Evolutionary conservation across 30 jellyfish, hydroid and myxozoan genomes (phyloP).

Genomic region (Pelagia noctiluca): DNA sequence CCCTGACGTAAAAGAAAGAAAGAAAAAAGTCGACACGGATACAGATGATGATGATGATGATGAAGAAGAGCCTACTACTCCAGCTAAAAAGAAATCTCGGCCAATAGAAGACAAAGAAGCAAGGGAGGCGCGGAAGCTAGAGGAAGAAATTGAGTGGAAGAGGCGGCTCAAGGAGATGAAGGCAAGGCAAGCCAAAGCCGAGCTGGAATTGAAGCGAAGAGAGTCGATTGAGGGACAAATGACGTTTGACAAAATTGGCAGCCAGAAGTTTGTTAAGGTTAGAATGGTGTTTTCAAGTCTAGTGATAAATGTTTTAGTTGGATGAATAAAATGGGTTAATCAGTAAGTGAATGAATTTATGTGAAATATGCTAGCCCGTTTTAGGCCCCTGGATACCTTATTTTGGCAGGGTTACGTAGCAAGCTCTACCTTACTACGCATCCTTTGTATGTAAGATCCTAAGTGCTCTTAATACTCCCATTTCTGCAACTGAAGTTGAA

Average conservation of each 20-base stretch:
- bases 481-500: too few species aligned
- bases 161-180: constrained; percentile 62
- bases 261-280: constrained; percentile 23
- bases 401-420: too few species aligned
- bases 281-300: too few species aligned
- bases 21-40: not conserved
- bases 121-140: constrained; percentile 43
- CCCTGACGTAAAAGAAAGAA: too few species aligned
- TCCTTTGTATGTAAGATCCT: too few species aligned
- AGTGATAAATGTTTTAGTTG: too few species aligned
- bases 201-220: constrained; percentile 39
- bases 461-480: too few species aligned
- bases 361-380: too few species aligned
- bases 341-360: too few species aligned
- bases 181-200: constrained; percentile 64
- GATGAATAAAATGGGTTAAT: too few species aligned
- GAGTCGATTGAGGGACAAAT: constrained; percentile 58
- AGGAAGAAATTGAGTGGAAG: constrained; percentile 58
- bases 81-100: constrained; percentile 1
- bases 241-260: constrained; percentile 52
- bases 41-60: not conserved
- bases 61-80: not conserved
- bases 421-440: too few species aligned
- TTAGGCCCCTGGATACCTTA: too few species aligned
- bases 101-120: constrained; percentile 56